Percentiles rank a stretch among this genome's conserved stretches.
phyloP scores from a whole-genome alignment of 2,113 vertebrate species.

The Xenopus borealis region DNA sequence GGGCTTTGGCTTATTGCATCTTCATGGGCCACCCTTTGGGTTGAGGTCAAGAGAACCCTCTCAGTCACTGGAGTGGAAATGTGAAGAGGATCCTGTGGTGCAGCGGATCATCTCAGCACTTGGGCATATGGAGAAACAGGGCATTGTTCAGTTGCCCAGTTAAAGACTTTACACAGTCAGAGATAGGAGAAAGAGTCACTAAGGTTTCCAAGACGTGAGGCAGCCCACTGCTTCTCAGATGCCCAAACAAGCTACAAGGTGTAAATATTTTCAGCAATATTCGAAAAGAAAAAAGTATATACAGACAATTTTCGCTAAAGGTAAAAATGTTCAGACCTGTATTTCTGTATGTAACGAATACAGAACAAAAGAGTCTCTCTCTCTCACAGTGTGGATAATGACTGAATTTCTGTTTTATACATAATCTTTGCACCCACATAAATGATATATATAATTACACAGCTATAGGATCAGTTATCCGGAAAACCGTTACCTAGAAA shows the following conservation, averaged over 20 bases:
- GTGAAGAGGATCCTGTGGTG: conserved; percentile 93
- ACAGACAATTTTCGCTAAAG: too few species aligned
- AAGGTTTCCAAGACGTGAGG: not conserved
- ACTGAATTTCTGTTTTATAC: too few species aligned
- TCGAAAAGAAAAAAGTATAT: too few species aligned
- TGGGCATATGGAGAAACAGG: conserved; percentile 92
- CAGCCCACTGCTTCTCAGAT: not conserved
- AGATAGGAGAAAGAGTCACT: conserved; percentile 15
- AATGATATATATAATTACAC: too few species aligned
- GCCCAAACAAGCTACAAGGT: not conserved
- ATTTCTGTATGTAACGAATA: too few species aligned
- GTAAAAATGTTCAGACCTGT: too few species aligned
- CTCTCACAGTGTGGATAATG: too few species aligned
- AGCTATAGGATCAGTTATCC: too few species aligned
- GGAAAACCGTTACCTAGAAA: too few species aligned
- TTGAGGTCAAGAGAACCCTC: conserved; percentile 84
- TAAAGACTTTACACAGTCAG: conserved; percentile 59
- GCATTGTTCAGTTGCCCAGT: conserved; percentile 82
- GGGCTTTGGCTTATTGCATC: conserved; percentile 74
- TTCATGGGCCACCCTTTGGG: conserved; percentile 84
- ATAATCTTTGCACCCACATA: too few species aligned
- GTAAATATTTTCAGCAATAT: too few species aligned
- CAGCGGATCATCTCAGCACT: conserved; percentile 97
- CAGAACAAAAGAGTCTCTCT: too few species aligned
- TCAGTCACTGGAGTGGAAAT: conserved; percentile 95